Evolutionary conservation across 2,888 invertebrate species (phyloP).

Genomic region (Tiphia femorata): DNA sequence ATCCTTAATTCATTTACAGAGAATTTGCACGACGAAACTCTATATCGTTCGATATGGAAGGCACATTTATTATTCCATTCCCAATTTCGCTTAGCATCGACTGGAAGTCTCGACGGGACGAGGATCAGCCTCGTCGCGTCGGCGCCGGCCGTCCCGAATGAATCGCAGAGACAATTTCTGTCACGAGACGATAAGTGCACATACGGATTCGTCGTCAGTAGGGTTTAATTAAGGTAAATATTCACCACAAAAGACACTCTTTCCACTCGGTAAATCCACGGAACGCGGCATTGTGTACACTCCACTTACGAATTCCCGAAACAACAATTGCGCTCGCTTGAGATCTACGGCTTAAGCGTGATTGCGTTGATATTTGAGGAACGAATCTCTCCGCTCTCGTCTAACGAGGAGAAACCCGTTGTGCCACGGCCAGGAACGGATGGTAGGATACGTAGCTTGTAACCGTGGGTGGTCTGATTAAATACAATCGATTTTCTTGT

Average conservation of each 20-base stretch:
- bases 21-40: too few species aligned
- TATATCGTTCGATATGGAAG: too few species aligned
- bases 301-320: conserved; percentile 14
- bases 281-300: background rate
- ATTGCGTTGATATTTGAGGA: conserved; percentile 16
- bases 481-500: background rate
- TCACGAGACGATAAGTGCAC: background rate
- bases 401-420: background rate
- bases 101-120: too few species aligned
- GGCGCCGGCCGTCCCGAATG: too few species aligned
- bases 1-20: too few species aligned
- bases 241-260: background rate
- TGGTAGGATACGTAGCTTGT: background rate
- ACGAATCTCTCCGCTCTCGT: background rate
- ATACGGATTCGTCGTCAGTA: background rate
- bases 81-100: too few species aligned
- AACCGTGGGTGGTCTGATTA: conserved; percentile 1
- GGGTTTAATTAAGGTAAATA: background rate
- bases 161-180: background rate
- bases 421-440: too few species aligned
- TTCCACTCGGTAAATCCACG: background rate
- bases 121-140: too few species aligned
- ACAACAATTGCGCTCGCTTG: conserved; percentile 8
- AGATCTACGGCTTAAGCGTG: conserved; percentile 8
- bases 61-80: too few species aligned